Evolutionary conservation across 2,113 vertebrate species (phyloP).

Genomic region (Circaetus cinerascens): DNA sequence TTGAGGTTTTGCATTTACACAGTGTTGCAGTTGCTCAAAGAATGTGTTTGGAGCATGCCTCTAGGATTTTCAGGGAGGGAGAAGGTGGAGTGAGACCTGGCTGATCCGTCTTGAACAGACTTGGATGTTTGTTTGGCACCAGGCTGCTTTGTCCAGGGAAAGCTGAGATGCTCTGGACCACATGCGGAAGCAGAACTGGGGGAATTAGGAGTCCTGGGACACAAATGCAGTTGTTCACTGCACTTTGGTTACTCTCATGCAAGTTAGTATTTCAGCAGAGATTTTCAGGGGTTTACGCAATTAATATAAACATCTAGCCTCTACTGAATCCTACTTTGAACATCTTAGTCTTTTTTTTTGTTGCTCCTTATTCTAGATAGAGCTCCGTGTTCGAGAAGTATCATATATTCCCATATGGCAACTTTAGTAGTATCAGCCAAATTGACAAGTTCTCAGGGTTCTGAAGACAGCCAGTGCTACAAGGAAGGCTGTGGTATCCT

Average conservation of each 20-base stretch:
- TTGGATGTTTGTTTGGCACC: not conserved
- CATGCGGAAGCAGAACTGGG: accelerated
- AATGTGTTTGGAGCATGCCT: not conserved
- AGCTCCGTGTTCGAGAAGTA: not conserved
- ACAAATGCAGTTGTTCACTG: not conserved
- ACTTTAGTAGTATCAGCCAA: not conserved
- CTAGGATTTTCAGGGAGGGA: not conserved
- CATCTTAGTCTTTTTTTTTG: not conserved
- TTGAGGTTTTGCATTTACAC: not conserved
- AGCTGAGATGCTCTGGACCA: not conserved
- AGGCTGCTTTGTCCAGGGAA: not conserved
- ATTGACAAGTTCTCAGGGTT: not conserved
- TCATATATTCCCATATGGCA: not conserved
- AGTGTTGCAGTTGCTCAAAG: not conserved
- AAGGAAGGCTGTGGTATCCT: slow-evolving; percentile 84
- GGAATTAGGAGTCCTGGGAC: not conserved
- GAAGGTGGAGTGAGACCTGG: not conserved
- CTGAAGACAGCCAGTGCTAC: slow-evolving; percentile 79
- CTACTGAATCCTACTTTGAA: not conserved
- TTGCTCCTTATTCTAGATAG: not conserved
- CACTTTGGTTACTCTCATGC: not conserved
- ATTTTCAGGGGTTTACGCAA: not conserved
- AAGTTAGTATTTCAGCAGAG: not conserved
- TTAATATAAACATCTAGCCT: not conserved
- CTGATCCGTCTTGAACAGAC: not conserved